These are phyloP conservation scores for Xanthorhoe spadicearia DNA, from an alignment of 2,888 invertebrate species.

Conservation along the genomic window DNA sequence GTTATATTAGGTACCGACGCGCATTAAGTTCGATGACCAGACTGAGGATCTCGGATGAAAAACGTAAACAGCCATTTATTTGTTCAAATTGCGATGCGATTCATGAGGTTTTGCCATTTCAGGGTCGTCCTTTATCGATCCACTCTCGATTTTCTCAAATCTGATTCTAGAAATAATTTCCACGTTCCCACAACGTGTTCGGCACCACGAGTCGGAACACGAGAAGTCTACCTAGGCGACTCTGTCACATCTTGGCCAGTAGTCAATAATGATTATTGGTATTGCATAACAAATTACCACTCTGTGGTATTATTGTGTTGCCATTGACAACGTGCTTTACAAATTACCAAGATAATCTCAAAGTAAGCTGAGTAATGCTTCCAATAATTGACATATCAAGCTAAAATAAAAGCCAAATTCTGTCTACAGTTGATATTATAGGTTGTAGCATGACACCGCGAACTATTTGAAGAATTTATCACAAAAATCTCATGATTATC, in stretches of 20 bases:
- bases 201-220: constrained; percentile 10
- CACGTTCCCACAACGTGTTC: constrained; percentile 36
- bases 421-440: too few relatives aligned
- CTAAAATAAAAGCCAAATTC: too few relatives aligned
- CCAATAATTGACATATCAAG: too few relatives aligned
- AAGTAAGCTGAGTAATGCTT: neutral
- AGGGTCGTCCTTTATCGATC: constrained; percentile 37
- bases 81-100: constrained; percentile 9
- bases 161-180: constrained; percentile 37
- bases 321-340: neutral
- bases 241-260: constrained; percentile 2
- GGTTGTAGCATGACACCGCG: too few relatives aligned
- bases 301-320: neutral
- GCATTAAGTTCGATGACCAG: constrained; percentile 38
- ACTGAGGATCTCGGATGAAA: constrained; percentile 20
- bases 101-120: constrained; percentile 17
- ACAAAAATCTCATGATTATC: too few relatives aligned
- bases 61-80: constrained; percentile 36
- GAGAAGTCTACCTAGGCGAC: neutral
- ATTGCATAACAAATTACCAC: neutral
- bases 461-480: too few relatives aligned
- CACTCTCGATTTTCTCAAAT: constrained; percentile 39
- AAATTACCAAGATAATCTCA: neutral
- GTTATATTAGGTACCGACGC: constrained; percentile 12
- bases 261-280: neutral